Evolutionary conservation across 2,113 vertebrate genomes (phyloP).

Genomic region (Cavia aperea): DNA sequence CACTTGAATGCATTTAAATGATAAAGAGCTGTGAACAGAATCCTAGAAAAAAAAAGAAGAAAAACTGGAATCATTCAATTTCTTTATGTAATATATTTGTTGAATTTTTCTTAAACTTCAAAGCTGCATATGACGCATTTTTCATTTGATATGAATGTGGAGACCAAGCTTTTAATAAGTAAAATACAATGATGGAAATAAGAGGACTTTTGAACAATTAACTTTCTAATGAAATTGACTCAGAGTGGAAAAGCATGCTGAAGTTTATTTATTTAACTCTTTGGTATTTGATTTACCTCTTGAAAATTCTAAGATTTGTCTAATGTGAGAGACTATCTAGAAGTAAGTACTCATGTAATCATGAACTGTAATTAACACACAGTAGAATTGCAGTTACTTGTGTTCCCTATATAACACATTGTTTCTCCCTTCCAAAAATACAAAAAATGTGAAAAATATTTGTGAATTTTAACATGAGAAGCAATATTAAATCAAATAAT

Average conservation of each 20-base stretch:
- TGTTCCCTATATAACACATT: not conserved
- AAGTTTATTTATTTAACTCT: not conserved
- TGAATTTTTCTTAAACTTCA: constrained; percentile 22
- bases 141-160: not conserved
- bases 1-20: constrained; percentile 61
- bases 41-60: constrained; percentile 8
- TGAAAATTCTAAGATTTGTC: not conserved
- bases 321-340: not conserved
- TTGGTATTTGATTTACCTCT: not conserved
- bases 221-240: not conserved
- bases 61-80: constrained; percentile 21
- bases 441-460: not conserved
- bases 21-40: constrained; percentile 21
- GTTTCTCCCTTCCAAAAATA: not conserved
- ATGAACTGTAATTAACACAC: rapidly evolving
- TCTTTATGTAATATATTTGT: constrained; percentile 5
- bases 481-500: not conserved
- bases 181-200: constrained; percentile 10
- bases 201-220: not conserved
- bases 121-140: not conserved
- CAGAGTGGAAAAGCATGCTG: not conserved
- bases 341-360: not conserved
- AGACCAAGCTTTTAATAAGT: not conserved
- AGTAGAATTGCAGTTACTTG: not conserved
- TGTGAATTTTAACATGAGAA: not conserved